Base-by-base conservation (phyloP, 2,113 vertebrate genomes). In the Brachionichthys hirsutus region DNA sequence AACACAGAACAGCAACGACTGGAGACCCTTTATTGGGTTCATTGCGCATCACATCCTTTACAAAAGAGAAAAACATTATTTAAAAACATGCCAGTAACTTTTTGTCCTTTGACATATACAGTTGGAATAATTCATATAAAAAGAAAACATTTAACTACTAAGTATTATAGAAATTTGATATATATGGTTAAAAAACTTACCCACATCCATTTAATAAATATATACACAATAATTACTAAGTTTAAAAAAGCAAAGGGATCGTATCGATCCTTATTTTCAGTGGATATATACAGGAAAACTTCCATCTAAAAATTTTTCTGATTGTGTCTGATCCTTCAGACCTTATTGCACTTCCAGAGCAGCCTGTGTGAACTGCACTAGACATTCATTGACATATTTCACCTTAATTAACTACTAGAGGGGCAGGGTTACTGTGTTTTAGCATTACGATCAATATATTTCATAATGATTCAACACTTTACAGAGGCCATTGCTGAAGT, bases 201-300 rank as follows among this genome's bases (percentile, higher is more conserved):
- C 91, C 88, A 87, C 73, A 83, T 89, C 89, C 86, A 55, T 75
- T 80, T 81, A 88, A 91, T 92, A 92, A 91, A 92, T 92, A 92
- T 89, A 87, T 88, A 91, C 87, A 90, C 83, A 88, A 68, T 76
- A 87, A 90, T 87, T 90, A 89, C 81, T 89, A 76, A 81, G 63
- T 83, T 90, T 2, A 90, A 50, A 89, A 90, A 88, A 80, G n/a
- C n/a, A 54, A 13, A 74, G 10, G 48, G 63, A 70, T 74, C 47
- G 45, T 24, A 54, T 2, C 44, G 41, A 81, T 64, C 66, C 14
- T 4, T 60, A 62, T 65, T 76, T 69, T 44, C 56, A 65, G 56
- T 53, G 40, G 16, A 47, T 82, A 78, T 87, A n/a, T 75, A 85
- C 78, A 86, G 41, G 9, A 74, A 62, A 57, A 65, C 67, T 70